phyloP scores from a whole-genome alignment of 2,888 invertebrate species.

The Diarsia mendica region DNA sequence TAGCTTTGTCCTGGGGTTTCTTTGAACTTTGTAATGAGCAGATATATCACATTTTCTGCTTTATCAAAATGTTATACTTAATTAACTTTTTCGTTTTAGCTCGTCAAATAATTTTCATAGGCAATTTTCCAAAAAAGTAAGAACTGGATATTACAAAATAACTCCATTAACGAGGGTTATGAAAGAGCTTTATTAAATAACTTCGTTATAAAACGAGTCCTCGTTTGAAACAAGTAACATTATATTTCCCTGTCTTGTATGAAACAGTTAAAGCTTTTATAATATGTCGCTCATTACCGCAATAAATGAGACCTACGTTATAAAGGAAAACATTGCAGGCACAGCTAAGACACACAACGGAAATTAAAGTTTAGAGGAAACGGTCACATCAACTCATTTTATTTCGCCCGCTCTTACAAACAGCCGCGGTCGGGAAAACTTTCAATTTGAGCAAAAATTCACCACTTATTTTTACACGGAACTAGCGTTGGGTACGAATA shows the following conservation, averaged over 20 bases:
- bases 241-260: conserved; percentile 11
- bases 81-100: background rate
- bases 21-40: conserved; percentile 24
- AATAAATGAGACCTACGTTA: conserved; percentile 32
- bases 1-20: conserved; percentile 45
- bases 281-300: conserved; percentile 14
- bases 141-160: background rate
- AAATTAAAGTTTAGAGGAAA: conserved; percentile 52
- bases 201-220: conserved; percentile 3
- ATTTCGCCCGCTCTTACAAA: conserved; percentile 40
- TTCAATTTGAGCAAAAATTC: conserved; percentile 35
- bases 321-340: conserved; percentile 37
- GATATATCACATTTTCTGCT: conserved; percentile 9
- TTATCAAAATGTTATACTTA: background rate
- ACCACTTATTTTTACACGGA: conserved; percentile 32
- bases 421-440: conserved; percentile 35
- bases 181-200: conserved; percentile 19
- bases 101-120: background rate
- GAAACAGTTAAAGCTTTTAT: conserved; percentile 17
- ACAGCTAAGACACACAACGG: conserved; percentile 33
- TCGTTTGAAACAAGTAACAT: conserved; percentile 19
- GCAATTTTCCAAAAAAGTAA: conserved; percentile 4
- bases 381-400: conserved; percentile 31
- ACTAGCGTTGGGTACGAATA: background rate
- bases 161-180: conserved; percentile 1